These are phyloP conservation scores for Hyposoter dolosus DNA, from an alignment of 2,888 invertebrate genomes.

Conservation along the genomic window DNA sequence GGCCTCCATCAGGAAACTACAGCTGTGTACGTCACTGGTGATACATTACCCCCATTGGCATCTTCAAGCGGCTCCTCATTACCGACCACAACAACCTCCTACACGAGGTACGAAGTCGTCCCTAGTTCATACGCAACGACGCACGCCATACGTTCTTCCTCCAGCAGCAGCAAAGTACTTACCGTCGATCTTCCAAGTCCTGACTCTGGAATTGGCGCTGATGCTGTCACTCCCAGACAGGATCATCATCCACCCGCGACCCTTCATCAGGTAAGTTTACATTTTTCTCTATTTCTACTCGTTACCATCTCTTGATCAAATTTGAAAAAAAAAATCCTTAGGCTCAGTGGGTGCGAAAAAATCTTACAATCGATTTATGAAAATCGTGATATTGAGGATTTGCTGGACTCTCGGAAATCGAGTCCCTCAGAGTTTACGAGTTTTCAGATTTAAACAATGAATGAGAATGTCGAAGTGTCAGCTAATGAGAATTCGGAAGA, in stretches of 20 bases:
- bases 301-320: too few species aligned
- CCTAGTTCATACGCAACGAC: conserved; percentile 83
- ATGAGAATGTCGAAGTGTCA: not conserved
- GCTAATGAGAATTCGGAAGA: not conserved
- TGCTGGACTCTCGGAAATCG: too few species aligned
- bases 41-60: conserved; percentile 80
- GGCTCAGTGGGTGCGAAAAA: too few species aligned
- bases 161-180: conserved; percentile 87
- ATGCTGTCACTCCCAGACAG: conserved; percentile 93
- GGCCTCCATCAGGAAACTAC: conserved; percentile 83
- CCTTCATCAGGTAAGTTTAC: conserved; percentile 91
- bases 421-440: too few species aligned
- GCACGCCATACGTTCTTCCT: conserved; percentile 83
- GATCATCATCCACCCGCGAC: conserved; percentile 89
- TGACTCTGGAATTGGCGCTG: conserved; percentile 97
- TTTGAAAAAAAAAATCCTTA: too few species aligned
- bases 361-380: too few species aligned
- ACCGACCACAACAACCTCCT: conserved; percentile 83
- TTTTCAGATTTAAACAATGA: not conserved
- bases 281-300: not conserved
- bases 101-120: conserved; percentile 84
- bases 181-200: conserved; percentile 98
- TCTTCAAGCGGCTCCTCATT: conserved; percentile 89
- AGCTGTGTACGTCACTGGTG: conserved; percentile 88
- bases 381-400: too few species aligned